Conservation (phyloP, 1,140 invertebrate genomes). For the Grapholita molesta region DNA sequence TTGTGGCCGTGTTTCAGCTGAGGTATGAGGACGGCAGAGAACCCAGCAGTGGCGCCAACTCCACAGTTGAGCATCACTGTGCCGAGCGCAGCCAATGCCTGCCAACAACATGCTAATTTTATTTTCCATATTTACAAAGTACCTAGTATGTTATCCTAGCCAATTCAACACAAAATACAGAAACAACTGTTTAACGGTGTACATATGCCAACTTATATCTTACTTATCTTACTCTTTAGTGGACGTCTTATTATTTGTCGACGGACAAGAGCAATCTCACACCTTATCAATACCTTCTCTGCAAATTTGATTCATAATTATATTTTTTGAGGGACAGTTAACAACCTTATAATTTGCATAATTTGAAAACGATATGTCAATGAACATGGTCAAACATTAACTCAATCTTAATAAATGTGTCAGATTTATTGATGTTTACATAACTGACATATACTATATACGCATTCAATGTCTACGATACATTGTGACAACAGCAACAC, state of each 20-base stretch:
- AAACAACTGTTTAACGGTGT: too few species aligned
- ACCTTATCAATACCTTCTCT: too few species aligned
- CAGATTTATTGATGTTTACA: neutral
- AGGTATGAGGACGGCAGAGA: constrained; percentile 81
- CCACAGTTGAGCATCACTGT: constrained; percentile 65
- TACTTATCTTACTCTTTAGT: too few species aligned
- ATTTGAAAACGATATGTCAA: too few species aligned
- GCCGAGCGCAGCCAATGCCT: constrained; percentile 55
- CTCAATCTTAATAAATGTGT: neutral
- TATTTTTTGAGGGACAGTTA: too few species aligned
- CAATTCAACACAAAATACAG: too few species aligned
- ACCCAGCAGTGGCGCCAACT: constrained; percentile 80
- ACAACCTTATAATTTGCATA: too few species aligned
- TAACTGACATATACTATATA: neutral
- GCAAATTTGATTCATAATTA: too few species aligned
- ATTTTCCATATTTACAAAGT: neutral
- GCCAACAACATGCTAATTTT: constrained; percentile 27
- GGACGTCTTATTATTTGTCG: too few species aligned
- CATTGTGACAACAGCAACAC: neutral
- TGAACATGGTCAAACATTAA: neutral
- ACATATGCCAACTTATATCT: neutral
- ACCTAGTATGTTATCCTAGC: too few species aligned
- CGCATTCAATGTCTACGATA: neutral
- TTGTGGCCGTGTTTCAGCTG: constrained; percentile 70
- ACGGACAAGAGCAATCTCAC: too few species aligned